These are phyloP conservation scores for Mylabris phalerata DNA, from an alignment of 1,140 invertebrate species.

Conservation along the genomic window DNA sequence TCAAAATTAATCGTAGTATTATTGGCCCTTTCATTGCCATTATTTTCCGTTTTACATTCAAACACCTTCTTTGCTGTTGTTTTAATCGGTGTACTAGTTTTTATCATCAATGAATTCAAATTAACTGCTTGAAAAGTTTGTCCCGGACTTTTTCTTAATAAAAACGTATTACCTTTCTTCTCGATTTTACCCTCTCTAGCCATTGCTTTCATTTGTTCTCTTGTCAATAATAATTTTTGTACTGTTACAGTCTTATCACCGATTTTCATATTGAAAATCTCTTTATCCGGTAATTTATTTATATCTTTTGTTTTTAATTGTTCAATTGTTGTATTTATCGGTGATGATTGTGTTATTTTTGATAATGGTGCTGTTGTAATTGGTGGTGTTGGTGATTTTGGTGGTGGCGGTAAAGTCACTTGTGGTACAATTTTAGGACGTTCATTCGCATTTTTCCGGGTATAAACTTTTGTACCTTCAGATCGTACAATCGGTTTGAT, in stretches of 20 bases:
- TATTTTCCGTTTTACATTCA: not conserved
- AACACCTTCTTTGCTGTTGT: not conserved
- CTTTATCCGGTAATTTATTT: slow-evolving; percentile 29
- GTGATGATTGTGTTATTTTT: slow-evolving; percentile 24
- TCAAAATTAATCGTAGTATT: too few relatives aligned
- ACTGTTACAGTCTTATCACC: slow-evolving; percentile 52
- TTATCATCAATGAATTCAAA: not conserved
- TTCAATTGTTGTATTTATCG: slow-evolving; percentile 17
- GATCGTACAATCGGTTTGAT: slow-evolving; percentile 38
- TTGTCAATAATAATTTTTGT: slow-evolving; percentile 54
- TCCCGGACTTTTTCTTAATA: slow-evolving; percentile 1
- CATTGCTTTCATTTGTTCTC: slow-evolving; percentile 53
- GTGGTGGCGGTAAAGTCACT: slow-evolving; percentile 1
- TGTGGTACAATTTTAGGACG: slow-evolving; percentile 10
- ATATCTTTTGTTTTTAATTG: slow-evolving; percentile 19
- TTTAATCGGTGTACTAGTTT: not conserved
- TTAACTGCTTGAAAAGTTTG: slow-evolving; percentile 6
- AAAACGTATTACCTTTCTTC: slow-evolving; percentile 3
- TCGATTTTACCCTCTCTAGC: slow-evolving; percentile 47
- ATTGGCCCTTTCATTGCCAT: not conserved
- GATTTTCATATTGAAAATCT: slow-evolving; percentile 48
- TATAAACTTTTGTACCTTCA: slow-evolving; percentile 39
- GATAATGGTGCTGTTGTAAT: slow-evolving; percentile 17
- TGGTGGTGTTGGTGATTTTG: slow-evolving; percentile 4
- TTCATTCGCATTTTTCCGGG: slow-evolving; percentile 25